phyloP scores from a whole-genome alignment of 2,113 vertebrate genomes.

The Poeciliopsis occidentalis region DNA sequence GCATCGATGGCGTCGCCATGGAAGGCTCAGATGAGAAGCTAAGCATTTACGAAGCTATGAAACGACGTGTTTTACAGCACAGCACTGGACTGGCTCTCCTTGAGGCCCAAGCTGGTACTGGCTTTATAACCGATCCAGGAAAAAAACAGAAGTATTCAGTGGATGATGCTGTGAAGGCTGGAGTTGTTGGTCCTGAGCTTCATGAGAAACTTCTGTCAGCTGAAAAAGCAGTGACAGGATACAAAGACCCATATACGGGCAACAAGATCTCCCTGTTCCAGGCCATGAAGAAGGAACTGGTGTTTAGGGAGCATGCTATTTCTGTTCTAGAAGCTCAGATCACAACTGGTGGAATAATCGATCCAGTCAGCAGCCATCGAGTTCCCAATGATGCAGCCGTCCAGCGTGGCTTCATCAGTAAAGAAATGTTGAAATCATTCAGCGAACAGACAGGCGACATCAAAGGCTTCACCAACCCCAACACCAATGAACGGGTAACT shows the following conservation, averaged over 20 bases:
- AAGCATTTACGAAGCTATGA: constrained; percentile 92
- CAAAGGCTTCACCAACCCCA: constrained; percentile 87
- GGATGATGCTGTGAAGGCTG: constrained; percentile 88
- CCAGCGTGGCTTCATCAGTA: constrained; percentile 82
- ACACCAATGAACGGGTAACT: constrained; percentile 83
- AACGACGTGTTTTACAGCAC: constrained; percentile 83
- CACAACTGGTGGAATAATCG: constrained; percentile 84
- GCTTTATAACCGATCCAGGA: constrained; percentile 86
- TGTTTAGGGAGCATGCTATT: constrained; percentile 79
- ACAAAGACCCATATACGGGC: constrained; percentile 87
- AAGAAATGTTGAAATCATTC: constrained; percentile 81
- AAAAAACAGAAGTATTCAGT: constrained; percentile 84
- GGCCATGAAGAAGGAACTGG: constrained; percentile 87
- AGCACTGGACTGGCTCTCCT: constrained; percentile 86
- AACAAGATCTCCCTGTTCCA: constrained; percentile 90
- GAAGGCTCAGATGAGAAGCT: constrained; percentile 88
- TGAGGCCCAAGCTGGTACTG: constrained; percentile 94
- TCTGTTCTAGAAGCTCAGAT: constrained; percentile 86
- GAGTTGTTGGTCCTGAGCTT: constrained; percentile 87
- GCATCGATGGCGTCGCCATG: constrained; percentile 86
- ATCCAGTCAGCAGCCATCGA: constrained; percentile 86
- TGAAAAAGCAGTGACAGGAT: constrained; percentile 90
- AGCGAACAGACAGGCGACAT: constrained; percentile 83
- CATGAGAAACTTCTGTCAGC: constrained; percentile 87
- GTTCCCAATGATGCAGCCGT: constrained; percentile 85